Evolutionary conservation across 2,113 vertebrate genomes (phyloP).

Genomic region (Etia nguti): DNA sequence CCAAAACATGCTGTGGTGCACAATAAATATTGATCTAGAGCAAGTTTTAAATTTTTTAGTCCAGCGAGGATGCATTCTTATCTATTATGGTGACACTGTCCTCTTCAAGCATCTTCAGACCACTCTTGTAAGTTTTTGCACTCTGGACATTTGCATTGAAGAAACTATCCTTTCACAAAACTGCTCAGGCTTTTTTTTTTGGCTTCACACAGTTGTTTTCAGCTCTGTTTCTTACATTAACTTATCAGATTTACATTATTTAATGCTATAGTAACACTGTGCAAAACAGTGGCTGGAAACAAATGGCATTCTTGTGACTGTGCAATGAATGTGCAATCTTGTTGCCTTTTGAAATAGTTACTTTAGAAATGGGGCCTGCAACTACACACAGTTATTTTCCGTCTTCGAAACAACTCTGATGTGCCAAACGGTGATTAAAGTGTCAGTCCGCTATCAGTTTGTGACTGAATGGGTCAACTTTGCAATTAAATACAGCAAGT

Average conservation of each 20-base stretch:
- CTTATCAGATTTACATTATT: not conserved
- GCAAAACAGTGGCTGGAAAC: not conserved
- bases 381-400: not conserved
- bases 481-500: not conserved
- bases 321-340: fast-evolving
- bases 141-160: not conserved
- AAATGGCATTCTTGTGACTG: fast-evolving
- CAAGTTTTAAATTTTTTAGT: not conserved
- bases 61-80: not conserved
- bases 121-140: not conserved
- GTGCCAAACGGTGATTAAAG: not conserved
- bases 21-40: not conserved
- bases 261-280: fast-evolving
- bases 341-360: not conserved
- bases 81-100: not conserved
- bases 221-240: not conserved
- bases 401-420: not conserved
- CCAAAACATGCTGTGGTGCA: not conserved
- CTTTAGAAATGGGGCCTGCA: not conserved
- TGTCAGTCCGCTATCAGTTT: not conserved
- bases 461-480: not conserved
- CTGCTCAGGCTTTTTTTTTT: not conserved
- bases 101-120: not conserved
- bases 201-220: not conserved
- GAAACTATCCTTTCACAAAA: not conserved